phyloP scores from a whole-genome alignment of 2,888 invertebrate species.

The Epiperipatus broadwayi region DNA sequence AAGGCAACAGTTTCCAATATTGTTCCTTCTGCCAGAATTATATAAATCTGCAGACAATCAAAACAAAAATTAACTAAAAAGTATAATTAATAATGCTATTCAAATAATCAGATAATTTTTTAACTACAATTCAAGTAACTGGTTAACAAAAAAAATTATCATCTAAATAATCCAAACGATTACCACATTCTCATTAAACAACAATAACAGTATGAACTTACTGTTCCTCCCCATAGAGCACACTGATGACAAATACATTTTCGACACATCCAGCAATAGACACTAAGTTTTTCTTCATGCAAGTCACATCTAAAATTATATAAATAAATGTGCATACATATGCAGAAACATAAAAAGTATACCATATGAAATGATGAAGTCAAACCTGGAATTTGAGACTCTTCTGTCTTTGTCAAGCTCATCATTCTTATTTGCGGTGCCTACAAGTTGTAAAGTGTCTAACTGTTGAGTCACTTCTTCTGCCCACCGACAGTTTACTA shows the following conservation, averaged over 20 bases:
- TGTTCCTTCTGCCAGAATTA: too few relatives aligned
- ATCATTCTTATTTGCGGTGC: constrained; percentile 32
- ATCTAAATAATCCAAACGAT: too few relatives aligned
- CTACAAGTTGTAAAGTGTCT: constrained; percentile 50
- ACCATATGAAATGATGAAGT: too few relatives aligned
- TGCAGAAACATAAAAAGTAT: too few relatives aligned
- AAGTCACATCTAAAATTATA: constrained; percentile 44
- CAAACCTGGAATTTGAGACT: constrained; percentile 18
- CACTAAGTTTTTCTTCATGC: constrained; percentile 70
- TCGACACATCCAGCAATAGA: constrained; percentile 76
- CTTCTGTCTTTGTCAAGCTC: constrained; percentile 48
- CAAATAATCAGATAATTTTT: too few relatives aligned
- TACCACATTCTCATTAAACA: neutral
- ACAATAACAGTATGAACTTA: constrained; percentile 18
- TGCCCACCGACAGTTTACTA: constrained; percentile 87
- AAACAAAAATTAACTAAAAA: too few relatives aligned
- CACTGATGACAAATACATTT: constrained; percentile 79
- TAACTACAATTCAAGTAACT: too few relatives aligned
- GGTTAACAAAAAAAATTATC: too few relatives aligned
- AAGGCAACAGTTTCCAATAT: too few relatives aligned
- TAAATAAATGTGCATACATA: constrained; percentile 16
- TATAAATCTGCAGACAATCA: too few relatives aligned
- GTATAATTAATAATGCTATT: too few relatives aligned
- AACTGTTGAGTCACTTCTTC: constrained; percentile 83
- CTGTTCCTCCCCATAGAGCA: constrained; percentile 71